These are phyloP conservation scores for Ciona savignyi DNA, from an alignment of 23 tunicate species.

Conservation along the genomic window DNA sequence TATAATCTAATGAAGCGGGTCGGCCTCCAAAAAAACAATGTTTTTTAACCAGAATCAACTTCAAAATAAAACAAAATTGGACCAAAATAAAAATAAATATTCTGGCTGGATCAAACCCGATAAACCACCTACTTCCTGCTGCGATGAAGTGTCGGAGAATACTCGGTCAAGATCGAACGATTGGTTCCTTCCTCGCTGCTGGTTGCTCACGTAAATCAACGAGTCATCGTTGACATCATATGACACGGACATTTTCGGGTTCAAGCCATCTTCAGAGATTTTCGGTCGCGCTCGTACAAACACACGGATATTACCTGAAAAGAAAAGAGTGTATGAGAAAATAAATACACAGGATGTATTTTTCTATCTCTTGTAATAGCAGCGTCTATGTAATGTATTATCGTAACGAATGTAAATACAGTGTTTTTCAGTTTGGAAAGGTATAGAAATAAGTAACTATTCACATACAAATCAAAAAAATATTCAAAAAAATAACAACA, in stretches of 20 bases:
- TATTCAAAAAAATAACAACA: too few relatives aligned
- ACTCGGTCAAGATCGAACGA: constrained; percentile 71
- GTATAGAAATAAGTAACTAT: too few relatives aligned
- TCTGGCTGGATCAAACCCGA: too few relatives aligned
- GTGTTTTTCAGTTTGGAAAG: too few relatives aligned
- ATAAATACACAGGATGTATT: too few relatives aligned
- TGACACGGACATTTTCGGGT: constrained; percentile 29
- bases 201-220: constrained; percentile 65
- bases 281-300: constrained; percentile 80
- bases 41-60: neutral
- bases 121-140: constrained; percentile 44
- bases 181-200: constrained; percentile 59
- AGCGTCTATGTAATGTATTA: too few relatives aligned
- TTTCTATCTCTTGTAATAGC: too few relatives aligned
- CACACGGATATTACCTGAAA: constrained; percentile 85
- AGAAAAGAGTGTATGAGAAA: constrained; percentile 5
- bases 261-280: constrained; percentile 61
- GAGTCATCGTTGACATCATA: constrained; percentile 85
- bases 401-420: too few relatives aligned
- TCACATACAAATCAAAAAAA: too few relatives aligned
- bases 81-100: too few relatives aligned
- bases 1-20: too few relatives aligned
- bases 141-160: constrained; percentile 51
- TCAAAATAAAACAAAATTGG: neutral
- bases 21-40: too few relatives aligned